Percentiles rank a stretch among this genome's conserved stretches.
Evolutionary conservation across 2,888 invertebrate species (phyloP).

Genomic region (Pardosa pseudoannulata): DNA sequence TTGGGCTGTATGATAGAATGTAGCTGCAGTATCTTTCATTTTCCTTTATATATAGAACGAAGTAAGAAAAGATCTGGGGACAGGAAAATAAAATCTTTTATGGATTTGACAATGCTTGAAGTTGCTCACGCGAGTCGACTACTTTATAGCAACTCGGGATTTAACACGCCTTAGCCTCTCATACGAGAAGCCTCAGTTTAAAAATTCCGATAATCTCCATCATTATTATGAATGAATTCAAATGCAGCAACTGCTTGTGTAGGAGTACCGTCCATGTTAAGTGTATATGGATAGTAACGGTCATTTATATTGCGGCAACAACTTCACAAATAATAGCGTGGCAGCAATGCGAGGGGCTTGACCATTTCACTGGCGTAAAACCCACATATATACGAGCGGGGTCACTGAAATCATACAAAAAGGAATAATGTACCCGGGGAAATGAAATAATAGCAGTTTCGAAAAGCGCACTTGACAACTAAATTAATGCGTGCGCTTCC

Average conservation of each 20-base stretch:
- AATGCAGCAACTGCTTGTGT: background rate
- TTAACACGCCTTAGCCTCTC: no score
- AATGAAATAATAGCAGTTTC: slow-evolving; percentile 27
- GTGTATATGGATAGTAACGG: background rate
- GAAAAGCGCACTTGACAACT: slow-evolving; percentile 16
- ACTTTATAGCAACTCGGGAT: no score
- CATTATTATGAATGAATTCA: slow-evolving; percentile 13
- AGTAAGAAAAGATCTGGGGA: no score
- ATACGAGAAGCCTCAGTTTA: no score
- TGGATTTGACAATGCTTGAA: no score
- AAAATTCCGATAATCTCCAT: background rate
- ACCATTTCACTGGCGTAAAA: slow-evolving; percentile 13
- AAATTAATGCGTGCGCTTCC: slow-evolving; percentile 28
- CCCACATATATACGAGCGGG: slow-evolving; percentile 4
- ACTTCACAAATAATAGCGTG: slow-evolving; percentile 1
- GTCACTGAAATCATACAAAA: slow-evolving; percentile 17
- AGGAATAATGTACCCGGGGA: slow-evolving; percentile 21
- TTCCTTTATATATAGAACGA: no score
- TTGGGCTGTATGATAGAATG: no score
- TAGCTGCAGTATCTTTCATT: no score
- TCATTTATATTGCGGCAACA: slow-evolving; percentile 1
- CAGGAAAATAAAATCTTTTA: no score
- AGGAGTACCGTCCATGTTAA: background rate
- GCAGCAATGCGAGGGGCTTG: slow-evolving; percentile 20
- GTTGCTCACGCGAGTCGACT: no score